These are phyloP conservation scores for Heterodera schachtii DNA, from an alignment of 1,140 invertebrate species.

Conservation along the genomic window DNA sequence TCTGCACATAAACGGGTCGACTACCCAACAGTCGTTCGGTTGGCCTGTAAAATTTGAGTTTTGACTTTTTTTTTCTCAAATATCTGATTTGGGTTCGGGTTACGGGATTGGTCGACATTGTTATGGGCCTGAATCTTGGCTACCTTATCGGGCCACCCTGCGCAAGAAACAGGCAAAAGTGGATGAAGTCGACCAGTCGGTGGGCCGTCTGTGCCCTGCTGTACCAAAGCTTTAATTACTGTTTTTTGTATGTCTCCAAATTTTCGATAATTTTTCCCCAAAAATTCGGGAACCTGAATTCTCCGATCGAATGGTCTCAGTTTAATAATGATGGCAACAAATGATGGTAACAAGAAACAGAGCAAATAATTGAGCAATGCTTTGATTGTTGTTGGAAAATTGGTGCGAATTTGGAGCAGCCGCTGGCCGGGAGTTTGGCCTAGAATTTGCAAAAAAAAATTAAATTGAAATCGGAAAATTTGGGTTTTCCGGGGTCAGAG, in stretches of 20 bases:
- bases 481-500: neutral
- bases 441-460: neutral
- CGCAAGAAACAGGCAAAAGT: neutral
- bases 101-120: too few species aligned
- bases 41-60: neutral
- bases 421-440: neutral
- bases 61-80: neutral
- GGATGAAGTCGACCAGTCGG: neutral
- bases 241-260: too few species aligned
- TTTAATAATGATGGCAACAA: neutral
- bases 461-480: neutral
- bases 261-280: too few species aligned
- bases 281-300: neutral
- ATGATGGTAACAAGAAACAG: neutral
- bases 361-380: neutral
- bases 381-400: neutral
- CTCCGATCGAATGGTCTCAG: neutral
- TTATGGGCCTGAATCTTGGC: too few species aligned
- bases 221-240: constrained; percentile 6
- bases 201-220: neutral
- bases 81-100: too few species aligned
- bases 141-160: neutral
- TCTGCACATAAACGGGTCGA: neutral
- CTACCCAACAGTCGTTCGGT: neutral
- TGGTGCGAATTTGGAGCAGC: neutral